Evolutionary conservation across 2,113 vertebrate genomes (phyloP).

Genomic region (Octodon degus): DNA sequence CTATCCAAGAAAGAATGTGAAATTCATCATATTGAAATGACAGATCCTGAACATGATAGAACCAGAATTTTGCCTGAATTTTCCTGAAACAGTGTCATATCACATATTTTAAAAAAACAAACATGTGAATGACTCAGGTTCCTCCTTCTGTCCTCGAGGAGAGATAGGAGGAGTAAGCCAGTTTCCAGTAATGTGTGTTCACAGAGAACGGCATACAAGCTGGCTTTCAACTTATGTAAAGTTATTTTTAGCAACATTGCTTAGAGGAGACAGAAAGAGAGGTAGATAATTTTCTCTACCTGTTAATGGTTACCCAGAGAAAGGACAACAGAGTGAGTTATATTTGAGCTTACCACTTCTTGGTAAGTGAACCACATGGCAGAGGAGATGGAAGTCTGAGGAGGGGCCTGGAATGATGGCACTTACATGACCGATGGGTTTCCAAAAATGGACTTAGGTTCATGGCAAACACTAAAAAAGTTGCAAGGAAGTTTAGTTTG

Average conservation of each 20-base stretch:
- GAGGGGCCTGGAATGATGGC: background rate
- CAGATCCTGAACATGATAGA: background rate
- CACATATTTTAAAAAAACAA: background rate
- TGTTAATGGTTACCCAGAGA: background rate
- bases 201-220: background rate
- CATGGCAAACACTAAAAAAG: background rate
- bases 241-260: background rate
- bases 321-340: background rate
- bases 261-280: background rate
- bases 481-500: background rate
- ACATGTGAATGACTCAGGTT: background rate
- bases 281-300: background rate
- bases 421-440: background rate
- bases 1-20: background rate
- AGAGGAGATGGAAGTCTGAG: rapidly evolving
- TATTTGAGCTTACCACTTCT: background rate
- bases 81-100: background rate
- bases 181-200: background rate
- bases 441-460: background rate
- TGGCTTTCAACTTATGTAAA: background rate
- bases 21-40: background rate
- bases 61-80: background rate
- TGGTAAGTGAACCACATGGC: background rate
- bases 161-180: background rate
- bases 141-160: background rate